Evolutionary conservation across 2,797 vertebrate species (phyloP).

Genomic region (Manis crassicaudata): DNA sequence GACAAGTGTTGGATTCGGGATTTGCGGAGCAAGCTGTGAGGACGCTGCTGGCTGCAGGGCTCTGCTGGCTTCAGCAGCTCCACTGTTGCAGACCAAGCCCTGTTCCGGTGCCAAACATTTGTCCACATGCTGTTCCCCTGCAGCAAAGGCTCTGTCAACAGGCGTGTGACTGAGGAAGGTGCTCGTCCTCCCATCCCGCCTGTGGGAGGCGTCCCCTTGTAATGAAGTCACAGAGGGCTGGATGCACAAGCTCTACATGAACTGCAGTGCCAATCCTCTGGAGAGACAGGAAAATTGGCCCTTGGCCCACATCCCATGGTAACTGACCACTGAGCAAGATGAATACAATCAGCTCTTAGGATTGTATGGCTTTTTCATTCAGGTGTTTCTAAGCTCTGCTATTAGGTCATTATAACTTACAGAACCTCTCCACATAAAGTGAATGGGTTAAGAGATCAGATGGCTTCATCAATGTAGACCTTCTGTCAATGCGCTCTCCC

Average conservation of each 20-base stretch:
- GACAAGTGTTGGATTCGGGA: slow-evolving; percentile 61
- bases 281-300: slow-evolving; percentile 47
- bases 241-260: slow-evolving; percentile 49
- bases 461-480: slow-evolving; percentile 70
- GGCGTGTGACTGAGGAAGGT: slow-evolving; percentile 73
- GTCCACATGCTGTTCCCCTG: slow-evolving; percentile 75
- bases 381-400: slow-evolving; percentile 66
- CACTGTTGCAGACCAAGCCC: slow-evolving; percentile 73
- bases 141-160: slow-evolving; percentile 79
- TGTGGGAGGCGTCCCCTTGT: slow-evolving; percentile 78
- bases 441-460: slow-evolving; percentile 58
- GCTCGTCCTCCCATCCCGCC: slow-evolving; percentile 74
- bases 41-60: slow-evolving; percentile 72
- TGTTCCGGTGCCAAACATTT: slow-evolving; percentile 85
- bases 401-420: slow-evolving; percentile 63
- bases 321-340: slow-evolving; percentile 40
- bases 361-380: slow-evolving; percentile 53
- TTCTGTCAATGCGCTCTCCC: slow-evolving; percentile 58
- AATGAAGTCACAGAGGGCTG: slow-evolving; percentile 81
- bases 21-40: slow-evolving; percentile 73
- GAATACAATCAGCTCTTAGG: slow-evolving; percentile 41
- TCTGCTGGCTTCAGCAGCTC: slow-evolving; percentile 75
- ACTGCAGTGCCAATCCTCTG: neutral
- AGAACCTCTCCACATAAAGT: slow-evolving; percentile 45
- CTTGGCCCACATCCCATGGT: neutral